These are phyloP conservation scores for Sepioteuthis lessoniana DNA, from an alignment of 2,888 invertebrate genomes.

Conservation along the genomic window DNA sequence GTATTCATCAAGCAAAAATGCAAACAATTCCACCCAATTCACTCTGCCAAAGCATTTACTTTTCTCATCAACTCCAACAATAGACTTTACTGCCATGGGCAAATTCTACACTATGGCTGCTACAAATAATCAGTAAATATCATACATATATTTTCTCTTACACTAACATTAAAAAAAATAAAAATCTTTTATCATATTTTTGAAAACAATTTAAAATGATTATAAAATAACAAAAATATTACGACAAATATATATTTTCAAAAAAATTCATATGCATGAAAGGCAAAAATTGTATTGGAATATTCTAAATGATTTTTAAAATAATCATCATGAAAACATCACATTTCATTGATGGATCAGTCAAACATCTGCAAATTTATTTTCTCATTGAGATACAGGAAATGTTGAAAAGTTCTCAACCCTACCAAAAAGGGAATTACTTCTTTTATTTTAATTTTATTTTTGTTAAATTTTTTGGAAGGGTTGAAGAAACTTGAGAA, in stretches of 20 bases:
- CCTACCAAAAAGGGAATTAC: no score
- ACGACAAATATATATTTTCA: no score
- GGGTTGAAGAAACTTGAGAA: no score
- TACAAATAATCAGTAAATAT: not conserved
- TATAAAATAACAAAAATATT: not conserved
- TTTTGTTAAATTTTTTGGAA: no score
- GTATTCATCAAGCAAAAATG: constrained; percentile 11
- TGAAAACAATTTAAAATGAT: not conserved
- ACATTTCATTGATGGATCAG: no score
- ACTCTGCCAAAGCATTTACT: constrained; percentile 9
- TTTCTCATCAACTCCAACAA: constrained; percentile 33
- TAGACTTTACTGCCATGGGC: constrained; percentile 7
- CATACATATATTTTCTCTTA: not conserved
- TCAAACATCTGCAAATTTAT: no score
- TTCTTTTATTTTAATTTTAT: no score
- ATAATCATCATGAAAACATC: no score
- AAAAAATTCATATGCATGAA: not conserved
- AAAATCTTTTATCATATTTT: not conserved
- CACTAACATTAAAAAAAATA: not conserved
- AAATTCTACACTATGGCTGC: not conserved
- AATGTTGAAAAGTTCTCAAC: no score
- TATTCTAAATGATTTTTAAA: no score
- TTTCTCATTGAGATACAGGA: no score
- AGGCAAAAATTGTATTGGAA: no score
- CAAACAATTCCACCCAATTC: not conserved